Evolutionary conservation across 2,113 vertebrate genomes (phyloP).

Genomic region (Microcebus jonahi): DNA sequence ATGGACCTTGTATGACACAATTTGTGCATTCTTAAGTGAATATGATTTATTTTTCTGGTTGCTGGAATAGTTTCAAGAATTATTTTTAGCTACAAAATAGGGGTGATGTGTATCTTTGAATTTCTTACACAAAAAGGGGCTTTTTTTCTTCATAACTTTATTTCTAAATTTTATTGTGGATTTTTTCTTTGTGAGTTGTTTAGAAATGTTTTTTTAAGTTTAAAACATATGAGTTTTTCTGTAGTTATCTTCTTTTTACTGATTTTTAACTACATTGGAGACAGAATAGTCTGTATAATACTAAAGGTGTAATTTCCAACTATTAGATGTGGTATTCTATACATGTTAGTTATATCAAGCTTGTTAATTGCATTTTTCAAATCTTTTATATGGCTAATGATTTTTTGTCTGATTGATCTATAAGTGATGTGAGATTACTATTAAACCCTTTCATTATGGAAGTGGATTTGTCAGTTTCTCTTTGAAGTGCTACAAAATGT

Average conservation of each 20-base stretch:
- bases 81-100: constrained; percentile 12
- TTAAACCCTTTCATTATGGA: not conserved
- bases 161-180: not conserved
- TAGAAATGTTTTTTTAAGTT: not conserved
- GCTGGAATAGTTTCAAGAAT: constrained; percentile 29
- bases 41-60: not conserved
- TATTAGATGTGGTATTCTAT: not conserved
- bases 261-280: not conserved
- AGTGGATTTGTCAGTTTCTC: not conserved
- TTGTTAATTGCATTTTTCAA: not conserved
- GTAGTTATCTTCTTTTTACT: not conserved
- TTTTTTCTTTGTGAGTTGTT: not conserved
- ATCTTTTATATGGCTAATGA: not conserved
- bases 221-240: not conserved
- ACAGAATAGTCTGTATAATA: not conserved
- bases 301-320: not conserved
- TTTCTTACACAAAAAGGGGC: not conserved
- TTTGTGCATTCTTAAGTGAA: constrained; percentile 15
- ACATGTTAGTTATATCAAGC: not conserved
- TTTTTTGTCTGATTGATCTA: not conserved
- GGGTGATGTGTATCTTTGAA: not conserved
- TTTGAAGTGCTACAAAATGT: not conserved
- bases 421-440: not conserved
- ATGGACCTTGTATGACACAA: not conserved
- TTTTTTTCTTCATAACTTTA: not conserved